Base-by-base conservation (phyloP, 2,888 invertebrate genomes). In the Petrolisthes manimaculis region DNA sequence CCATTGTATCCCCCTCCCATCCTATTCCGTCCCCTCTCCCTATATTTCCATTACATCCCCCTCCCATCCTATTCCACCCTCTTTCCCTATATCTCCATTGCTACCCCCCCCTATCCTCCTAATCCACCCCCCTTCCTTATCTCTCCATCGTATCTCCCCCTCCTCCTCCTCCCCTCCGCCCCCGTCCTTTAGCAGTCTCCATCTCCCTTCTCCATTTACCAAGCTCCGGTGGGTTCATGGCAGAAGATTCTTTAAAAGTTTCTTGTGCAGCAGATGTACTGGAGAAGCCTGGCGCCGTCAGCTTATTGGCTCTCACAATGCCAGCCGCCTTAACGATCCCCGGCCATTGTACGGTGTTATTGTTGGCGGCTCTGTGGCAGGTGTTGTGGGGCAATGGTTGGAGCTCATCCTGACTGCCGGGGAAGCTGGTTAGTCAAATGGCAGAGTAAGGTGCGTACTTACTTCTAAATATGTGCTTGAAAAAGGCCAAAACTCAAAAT, bases 201-300 rank as follows among this genome's bases (percentile, higher is more conserved):
- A 21, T n/a, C 37, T 61, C 24, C 61, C 14, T 24, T 18, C 84
- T 24, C 61, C 75, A 37, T 53, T 18, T 55, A 37, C 80, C 37
- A 24, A 37, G 9, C 80, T 71, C 80, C 74, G 61, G 51, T 56
- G 53, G 71, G 86, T 54, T 80, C 56, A 69, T 78, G 86, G 74
- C 55, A 80, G 80, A 86, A 55, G 78, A 80, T 81, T 80, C 80
- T 85, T 85, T 85, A 85, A 85, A 85, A 77, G 85, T 80, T 86
- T 86, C 86, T 80, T 80, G 80, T 86, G 80, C 79, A 86, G 80
- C 80, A 86, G 86, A 86, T 86, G 86, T 86, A 86, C 86, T 86
- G 54, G 86, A 80, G 86, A 80, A 78, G 86, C 78, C 86, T 86
- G 86, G 74, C 71, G 86, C 71, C 86, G 86, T 80, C 80, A 86